Base-by-base conservation (phyloP, 2,113 vertebrate species). In the Cygnus atratus region DNA sequence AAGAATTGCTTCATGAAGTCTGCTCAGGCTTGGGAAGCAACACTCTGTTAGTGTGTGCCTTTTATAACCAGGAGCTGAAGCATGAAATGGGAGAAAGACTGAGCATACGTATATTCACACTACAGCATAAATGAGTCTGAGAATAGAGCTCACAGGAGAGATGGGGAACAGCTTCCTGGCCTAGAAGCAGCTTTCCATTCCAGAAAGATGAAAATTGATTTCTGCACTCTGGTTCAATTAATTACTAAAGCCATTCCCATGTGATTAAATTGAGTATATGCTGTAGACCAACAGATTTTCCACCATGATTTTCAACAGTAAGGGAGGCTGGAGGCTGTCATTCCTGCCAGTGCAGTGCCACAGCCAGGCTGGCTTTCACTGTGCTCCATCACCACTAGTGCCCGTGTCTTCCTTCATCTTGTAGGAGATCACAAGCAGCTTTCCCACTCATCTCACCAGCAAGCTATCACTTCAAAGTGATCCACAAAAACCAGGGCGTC, bases 391-490 rank as follows among this genome's bases (percentile, higher is more conserved):
- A 52, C 5, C 21, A 25, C 76, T 5, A 13, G 19, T 72, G 68
- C 12, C 28, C 22, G 6, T 5, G 6, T 41, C 37, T 57, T 67
- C 29, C 70, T 78, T 41, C 37, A 37, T 7, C 72, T 54, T 78
- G 54, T 68, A 52, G 26, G 15, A 77, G 5, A 9, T 77, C 67
- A 66, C 10, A 58, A 29, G 43, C 11, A 70, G 12, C 41, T 29
- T 58, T 22, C 31, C 43, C 12, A 43, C 5, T 9, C 43, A n/a
- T 9, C 22, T 74, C 52, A 71, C 33, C 44, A 33, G 31, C 31
- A 33, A 55, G 33, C 11, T 11, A 2, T 0, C 20, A 6, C 28
- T 35, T 81, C 16, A 48, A 48, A 43, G n/a, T 0, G 0, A 35
- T 0, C 3, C 3, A 29, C 24, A 86, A n/a, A 66, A 28, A 4